Evolutionary conservation across 2,113 vertebrate genomes (phyloP), one percentile per base, ranked within the genome.

Genomic region (Prochilodus magdalenae): DNA sequence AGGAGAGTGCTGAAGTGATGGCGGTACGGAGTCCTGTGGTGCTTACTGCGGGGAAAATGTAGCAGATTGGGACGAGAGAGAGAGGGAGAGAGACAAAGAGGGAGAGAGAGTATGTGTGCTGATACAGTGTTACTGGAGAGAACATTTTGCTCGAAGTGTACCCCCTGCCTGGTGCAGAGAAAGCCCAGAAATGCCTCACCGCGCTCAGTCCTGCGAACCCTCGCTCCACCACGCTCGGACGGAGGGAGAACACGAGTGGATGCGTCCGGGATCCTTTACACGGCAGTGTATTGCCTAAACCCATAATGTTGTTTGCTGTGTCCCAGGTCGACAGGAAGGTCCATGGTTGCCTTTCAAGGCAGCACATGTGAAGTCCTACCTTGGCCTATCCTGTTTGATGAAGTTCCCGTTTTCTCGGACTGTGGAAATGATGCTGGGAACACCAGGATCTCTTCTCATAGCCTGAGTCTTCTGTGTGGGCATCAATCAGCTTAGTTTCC

Each of bases 121-220:
- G 66, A 78, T 78, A 40, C 63, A 69, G 49, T 70, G 66, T 70
- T 70, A 44, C 66, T 44, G 33, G 20, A n/a, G 29, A 57, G 29
- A 36, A 78, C n/a, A 78, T 57, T 78, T 65, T 69, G 76, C 65
- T 69, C n/a, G 44, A 69, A 57, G 49, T 69, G 49, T 47, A 78
- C 76, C 76, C 76, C 76, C 76, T 78, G 49, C 76, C 30, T 69
- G 51, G 76, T 69, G 51, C 53, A 40, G 33, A 69, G n/a, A 66
- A 30, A 77, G 75, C 20, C n/a, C 26, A 44, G 12, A 67, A 66
- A 55, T 67, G 63, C 51, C 49, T 47, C 27, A 14, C 44, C 51
- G 44, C 60, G 20, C 40, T 77, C 27, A 66, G 18, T 12, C 47
- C 29, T 55, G 51, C 30, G 30, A 33, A 65, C 27, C 66, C 33